Evolutionary conservation across 1,140 invertebrate species (phyloP).

Genomic region (Euborellia annulipes): DNA sequence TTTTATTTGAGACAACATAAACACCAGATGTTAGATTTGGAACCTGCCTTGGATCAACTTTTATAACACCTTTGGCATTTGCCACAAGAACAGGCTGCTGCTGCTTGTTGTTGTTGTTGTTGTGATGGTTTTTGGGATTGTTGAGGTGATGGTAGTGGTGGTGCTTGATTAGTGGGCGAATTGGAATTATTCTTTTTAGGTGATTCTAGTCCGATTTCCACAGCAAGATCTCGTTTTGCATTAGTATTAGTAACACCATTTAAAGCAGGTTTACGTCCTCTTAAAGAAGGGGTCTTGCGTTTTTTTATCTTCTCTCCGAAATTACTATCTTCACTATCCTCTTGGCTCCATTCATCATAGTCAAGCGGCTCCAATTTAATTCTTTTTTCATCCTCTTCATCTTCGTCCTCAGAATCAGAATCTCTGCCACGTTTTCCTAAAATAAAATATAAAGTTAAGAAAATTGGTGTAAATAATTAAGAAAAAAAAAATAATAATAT

Average conservation of each 20-base stretch:
- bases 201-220: conserved; percentile 8
- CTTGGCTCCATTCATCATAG: conserved; percentile 27
- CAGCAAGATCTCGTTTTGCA: conserved; percentile 4
- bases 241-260: conserved; percentile 4
- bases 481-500: no score
- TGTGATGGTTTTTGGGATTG: conserved; percentile 1
- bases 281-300: no score
- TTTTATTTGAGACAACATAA: conserved; percentile 58
- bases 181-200: no score
- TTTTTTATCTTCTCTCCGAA: no score
- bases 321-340: conserved; percentile 1
- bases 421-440: conserved; percentile 28
- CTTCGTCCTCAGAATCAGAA: conserved; percentile 29
- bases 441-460: conserved; percentile 11
- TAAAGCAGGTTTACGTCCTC: no score
- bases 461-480: no score
- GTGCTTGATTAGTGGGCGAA: no score
- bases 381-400: conserved; percentile 31
- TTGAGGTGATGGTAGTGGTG: no score
- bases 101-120: not conserved
- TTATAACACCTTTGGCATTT: conserved; percentile 53
- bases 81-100: conserved; percentile 34
- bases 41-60: conserved; percentile 55
- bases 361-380: conserved; percentile 29
- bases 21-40: conserved; percentile 42